These are phyloP conservation scores for Drosophila mulleri DNA, from an alignment of 2,888 invertebrate genomes.

Conservation along the genomic window DNA sequence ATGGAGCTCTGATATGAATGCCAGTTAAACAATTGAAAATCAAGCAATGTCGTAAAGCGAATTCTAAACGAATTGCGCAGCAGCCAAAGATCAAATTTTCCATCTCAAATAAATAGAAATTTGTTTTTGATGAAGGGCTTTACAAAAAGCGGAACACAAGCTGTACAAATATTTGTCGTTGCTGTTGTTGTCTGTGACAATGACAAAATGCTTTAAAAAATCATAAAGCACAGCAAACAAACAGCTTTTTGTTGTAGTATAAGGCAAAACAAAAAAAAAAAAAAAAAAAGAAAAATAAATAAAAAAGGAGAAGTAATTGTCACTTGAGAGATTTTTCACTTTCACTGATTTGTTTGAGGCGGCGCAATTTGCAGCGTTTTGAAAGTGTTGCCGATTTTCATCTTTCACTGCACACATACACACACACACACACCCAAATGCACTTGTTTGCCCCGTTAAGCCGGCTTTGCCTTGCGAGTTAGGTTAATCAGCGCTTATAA, in stretches of 20 bases:
- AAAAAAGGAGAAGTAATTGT: slow-evolving; percentile 61
- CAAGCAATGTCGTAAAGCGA: slow-evolving; percentile 21
- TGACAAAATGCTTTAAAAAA: slow-evolving; percentile 37
- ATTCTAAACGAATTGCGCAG: slow-evolving; percentile 43
- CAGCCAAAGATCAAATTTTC: slow-evolving; percentile 1
- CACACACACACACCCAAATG: slow-evolving; percentile 4
- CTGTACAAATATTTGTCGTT: slow-evolving; percentile 65
- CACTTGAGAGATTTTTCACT: slow-evolving; percentile 76
- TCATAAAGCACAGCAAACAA: slow-evolving; percentile 30
- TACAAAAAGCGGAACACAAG: slow-evolving; percentile 18
- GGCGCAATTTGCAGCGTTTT: slow-evolving; percentile 65
- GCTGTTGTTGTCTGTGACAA: slow-evolving; percentile 7
- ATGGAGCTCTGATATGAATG: slow-evolving; percentile 21
- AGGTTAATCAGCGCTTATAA: slow-evolving; percentile 23
- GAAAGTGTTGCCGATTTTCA: slow-evolving; percentile 66
- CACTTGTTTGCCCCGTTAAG: slow-evolving; percentile 30
- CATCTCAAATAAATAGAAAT: slow-evolving; percentile 28
- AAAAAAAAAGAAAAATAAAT: neutral
- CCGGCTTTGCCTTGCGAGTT: slow-evolving; percentile 52
- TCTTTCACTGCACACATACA: slow-evolving; percentile 57
- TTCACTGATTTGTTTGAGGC: slow-evolving; percentile 73
- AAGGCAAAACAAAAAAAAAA: neutral
- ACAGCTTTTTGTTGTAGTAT: slow-evolving; percentile 25
- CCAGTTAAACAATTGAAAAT: slow-evolving; percentile 28
- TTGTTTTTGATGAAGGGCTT: slow-evolving; percentile 27